These are phyloP conservation scores for Oreochromis tanganicae DNA, from an alignment of 2,113 vertebrate genomes.

Conservation along the genomic window DNA sequence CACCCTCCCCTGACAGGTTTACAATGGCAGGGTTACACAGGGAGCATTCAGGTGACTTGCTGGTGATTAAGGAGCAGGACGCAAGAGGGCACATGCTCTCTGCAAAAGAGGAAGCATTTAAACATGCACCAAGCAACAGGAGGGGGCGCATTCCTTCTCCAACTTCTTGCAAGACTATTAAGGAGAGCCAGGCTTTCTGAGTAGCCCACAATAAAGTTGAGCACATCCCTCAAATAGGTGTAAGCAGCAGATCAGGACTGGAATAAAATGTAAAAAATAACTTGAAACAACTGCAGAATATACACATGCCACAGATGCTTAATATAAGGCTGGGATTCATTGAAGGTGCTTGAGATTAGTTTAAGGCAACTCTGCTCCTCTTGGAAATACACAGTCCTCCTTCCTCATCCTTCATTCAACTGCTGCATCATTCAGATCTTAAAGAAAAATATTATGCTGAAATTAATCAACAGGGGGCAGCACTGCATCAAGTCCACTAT, in stretches of 20 bases:
- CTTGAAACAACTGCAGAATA: background rate
- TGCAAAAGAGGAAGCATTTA: slow-evolving; percentile 32
- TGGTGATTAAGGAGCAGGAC: slow-evolving; percentile 62
- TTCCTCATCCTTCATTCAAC: background rate
- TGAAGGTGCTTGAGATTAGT: background rate
- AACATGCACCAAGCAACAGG: slow-evolving; percentile 56
- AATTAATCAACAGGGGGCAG: slow-evolving; percentile 35
- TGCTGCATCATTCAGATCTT: background rate
- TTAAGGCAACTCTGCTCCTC: background rate
- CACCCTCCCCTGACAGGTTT: slow-evolving; percentile 60
- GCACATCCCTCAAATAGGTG: background rate
- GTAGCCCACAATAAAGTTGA: background rate
- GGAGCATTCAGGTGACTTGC: slow-evolving; percentile 64
- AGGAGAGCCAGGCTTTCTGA: background rate
- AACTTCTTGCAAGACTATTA: background rate
- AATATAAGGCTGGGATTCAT: background rate
- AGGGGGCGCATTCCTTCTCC: background rate
- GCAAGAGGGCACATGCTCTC: slow-evolving; percentile 45
- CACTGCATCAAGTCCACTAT: background rate
- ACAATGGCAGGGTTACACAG: slow-evolving; percentile 63
- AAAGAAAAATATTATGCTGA: background rate
- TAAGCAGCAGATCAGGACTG: background rate
- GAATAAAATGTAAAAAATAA: background rate
- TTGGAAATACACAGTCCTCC: background rate
- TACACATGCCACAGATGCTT: background rate